Evolutionary conservation across 1,140 invertebrate species (phyloP).

Genomic region (Bombus impatiens): DNA sequence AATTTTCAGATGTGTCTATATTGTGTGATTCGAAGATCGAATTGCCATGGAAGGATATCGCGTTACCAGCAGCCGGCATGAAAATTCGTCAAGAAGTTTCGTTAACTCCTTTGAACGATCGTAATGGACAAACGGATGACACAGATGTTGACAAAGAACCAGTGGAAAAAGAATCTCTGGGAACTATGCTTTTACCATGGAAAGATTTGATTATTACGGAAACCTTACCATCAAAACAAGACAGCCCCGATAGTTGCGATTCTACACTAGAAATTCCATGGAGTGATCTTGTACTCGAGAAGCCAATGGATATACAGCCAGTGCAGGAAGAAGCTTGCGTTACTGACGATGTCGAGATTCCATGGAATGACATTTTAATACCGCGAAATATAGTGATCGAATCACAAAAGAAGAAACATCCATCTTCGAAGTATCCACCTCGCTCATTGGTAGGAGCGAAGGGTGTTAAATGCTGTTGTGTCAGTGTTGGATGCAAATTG

Average conservation of each 20-base stretch:
- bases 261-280: conserved; percentile 73
- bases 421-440: conserved; percentile 60
- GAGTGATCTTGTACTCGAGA: conserved; percentile 65
- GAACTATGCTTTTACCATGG: conserved; percentile 70
- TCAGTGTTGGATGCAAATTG: background rate
- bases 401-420: conserved; percentile 60
- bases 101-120: background rate
- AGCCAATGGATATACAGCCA: conserved; percentile 61
- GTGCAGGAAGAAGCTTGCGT: conserved; percentile 45
- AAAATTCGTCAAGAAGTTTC: conserved; percentile 59
- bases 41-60: conserved; percentile 75
- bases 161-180: conserved; percentile 52
- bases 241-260: conserved; percentile 53
- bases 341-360: conserved; percentile 71
- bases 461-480: conserved; percentile 12
- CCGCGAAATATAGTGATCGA: conserved; percentile 69
- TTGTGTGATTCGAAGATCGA: conserved; percentile 72
- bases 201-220: conserved; percentile 68
- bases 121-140: background rate
- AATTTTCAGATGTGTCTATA: conserved; percentile 67
- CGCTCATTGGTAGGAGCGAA: background rate
- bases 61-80: conserved; percentile 58
- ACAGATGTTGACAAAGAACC: conserved; percentile 17
- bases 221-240: conserved; percentile 19
- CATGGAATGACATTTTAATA: conserved; percentile 74